A percentile compares a stretch with the other conserved stretches of the same genome.
phyloP scores from a whole-genome alignment of 2,888 invertebrate species.

The Seira musarum region DNA sequence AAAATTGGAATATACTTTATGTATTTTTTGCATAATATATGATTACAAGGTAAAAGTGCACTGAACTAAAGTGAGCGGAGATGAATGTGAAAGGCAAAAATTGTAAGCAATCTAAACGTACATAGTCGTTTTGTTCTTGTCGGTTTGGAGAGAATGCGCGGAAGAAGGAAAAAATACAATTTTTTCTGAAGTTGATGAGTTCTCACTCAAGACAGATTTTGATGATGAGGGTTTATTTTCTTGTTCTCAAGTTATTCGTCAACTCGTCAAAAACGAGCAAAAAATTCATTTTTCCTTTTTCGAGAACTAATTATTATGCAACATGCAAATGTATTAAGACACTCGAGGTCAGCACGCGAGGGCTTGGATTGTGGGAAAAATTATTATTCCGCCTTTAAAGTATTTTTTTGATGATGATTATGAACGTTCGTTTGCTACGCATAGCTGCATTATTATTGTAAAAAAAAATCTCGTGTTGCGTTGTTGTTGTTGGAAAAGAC shows the following conservation, averaged over 20 bases:
- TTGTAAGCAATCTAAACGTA: conserved; percentile 15
- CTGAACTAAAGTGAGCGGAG: conserved; percentile 17
- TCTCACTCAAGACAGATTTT: conserved; percentile 31
- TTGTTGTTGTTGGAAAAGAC: no score
- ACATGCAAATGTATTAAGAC: conserved; percentile 70
- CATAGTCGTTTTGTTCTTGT: no score
- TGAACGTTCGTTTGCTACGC: no score
- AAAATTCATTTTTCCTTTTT: conserved; percentile 51
- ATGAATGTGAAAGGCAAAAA: no score
- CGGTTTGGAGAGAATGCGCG: no score
- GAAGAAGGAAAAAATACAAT: conserved; percentile 1
- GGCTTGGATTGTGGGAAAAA: conserved; percentile 69
- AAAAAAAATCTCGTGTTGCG: no score
- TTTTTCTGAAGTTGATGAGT: conserved; percentile 31
- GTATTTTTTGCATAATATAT: conserved; percentile 48
- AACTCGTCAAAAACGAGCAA: conserved; percentile 50
- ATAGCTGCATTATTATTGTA: no score
- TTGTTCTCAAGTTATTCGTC: conserved; percentile 53
- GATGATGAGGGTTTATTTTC: conserved; percentile 32
- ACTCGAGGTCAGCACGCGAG: conserved; percentile 70
- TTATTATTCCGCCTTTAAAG: conserved; percentile 44
- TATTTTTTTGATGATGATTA: no score
- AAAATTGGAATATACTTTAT: conserved; percentile 30
- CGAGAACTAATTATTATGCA: conserved; percentile 70
- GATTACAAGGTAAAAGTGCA: neutral